phyloP scores from a whole-genome alignment of 2,888 invertebrate genomes.

The Cosmorhoe ocellata region DNA sequence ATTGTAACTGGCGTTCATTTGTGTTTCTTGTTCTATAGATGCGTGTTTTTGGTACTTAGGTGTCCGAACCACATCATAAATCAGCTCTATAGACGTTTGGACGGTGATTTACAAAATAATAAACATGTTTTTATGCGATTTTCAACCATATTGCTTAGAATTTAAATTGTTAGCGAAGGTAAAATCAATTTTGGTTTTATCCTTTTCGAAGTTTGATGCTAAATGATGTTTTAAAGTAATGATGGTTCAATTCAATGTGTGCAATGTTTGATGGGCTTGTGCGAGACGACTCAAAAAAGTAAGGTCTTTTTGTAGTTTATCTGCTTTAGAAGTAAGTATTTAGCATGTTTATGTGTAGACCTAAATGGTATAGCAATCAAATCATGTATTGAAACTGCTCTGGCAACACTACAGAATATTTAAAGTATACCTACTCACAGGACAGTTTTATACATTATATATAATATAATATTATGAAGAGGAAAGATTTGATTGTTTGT shows the following conservation, averaged over 20 bases:
- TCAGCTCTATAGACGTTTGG: slow-evolving; percentile 59
- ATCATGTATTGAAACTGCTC: no score
- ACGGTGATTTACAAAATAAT: slow-evolving; percentile 42
- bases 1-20: slow-evolving; percentile 78
- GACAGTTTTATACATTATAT: no score
- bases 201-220: slow-evolving; percentile 50
- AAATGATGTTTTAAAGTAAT: slow-evolving; percentile 66
- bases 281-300: slow-evolving; percentile 36
- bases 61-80: slow-evolving; percentile 79
- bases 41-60: slow-evolving; percentile 71
- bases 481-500: no score
- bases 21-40: slow-evolving; percentile 77
- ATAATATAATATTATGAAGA: no score
- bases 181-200: slow-evolving; percentile 21
- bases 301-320: no score
- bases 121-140: slow-evolving; percentile 26
- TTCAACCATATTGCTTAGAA: slow-evolving; percentile 37
- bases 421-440: no score
- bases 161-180: slow-evolving; percentile 16
- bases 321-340: no score
- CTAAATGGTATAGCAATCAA: no score
- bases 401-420: no score
- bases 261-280: slow-evolving; percentile 50
- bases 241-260: slow-evolving; percentile 67
- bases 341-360: no score